Percentiles rank a stretch among this genome's conserved stretches.
These are phyloP conservation scores for Scolanthus callimorphus DNA, from an alignment of 92 coral and sea anemone species.

Conservation along the genomic window DNA sequence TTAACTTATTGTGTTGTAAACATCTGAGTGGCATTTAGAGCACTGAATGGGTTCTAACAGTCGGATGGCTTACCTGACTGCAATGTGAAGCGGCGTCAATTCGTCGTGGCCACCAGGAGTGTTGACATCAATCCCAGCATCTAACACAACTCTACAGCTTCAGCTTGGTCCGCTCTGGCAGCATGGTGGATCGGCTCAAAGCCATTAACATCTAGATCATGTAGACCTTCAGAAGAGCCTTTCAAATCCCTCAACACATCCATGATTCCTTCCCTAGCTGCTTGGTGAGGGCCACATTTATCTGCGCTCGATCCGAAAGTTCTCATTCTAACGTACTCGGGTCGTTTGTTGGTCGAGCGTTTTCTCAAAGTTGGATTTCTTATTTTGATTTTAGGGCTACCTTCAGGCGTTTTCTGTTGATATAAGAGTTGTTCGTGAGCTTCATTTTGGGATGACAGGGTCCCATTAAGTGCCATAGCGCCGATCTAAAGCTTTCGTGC, in stretches of 20 bases:
- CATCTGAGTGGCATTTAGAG: neutral
- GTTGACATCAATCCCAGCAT: constrained; percentile 40
- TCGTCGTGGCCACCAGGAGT: constrained; percentile 12
- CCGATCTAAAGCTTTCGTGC: neutral
- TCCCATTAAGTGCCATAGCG: neutral
- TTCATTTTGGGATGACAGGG: neutral
- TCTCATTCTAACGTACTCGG: constrained; percentile 13
- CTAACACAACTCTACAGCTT: constrained; percentile 29
- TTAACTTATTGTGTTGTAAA: too few relatives aligned
- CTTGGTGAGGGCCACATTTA: constrained; percentile 13
- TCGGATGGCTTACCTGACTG: constrained; percentile 52
- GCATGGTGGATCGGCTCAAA: constrained; percentile 56
- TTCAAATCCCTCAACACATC: constrained; percentile 4
- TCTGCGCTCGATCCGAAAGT: constrained; percentile 22
- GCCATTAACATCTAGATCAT: constrained; percentile 34
- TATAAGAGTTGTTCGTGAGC: constrained; percentile 4
- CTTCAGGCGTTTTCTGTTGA: neutral
- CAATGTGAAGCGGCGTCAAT: constrained; percentile 55
- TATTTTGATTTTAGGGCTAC: constrained; percentile 16
- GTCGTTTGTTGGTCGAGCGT: neutral
- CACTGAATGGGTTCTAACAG: neutral
- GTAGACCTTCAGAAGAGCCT: constrained; percentile 4
- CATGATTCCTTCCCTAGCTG: constrained; percentile 19
- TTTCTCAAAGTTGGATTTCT: constrained; percentile 6
- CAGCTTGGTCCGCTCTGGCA: constrained; percentile 43